Conservation (phyloP, 2,113 vertebrate species). For the Cynopterus brachyotis region DNA sequence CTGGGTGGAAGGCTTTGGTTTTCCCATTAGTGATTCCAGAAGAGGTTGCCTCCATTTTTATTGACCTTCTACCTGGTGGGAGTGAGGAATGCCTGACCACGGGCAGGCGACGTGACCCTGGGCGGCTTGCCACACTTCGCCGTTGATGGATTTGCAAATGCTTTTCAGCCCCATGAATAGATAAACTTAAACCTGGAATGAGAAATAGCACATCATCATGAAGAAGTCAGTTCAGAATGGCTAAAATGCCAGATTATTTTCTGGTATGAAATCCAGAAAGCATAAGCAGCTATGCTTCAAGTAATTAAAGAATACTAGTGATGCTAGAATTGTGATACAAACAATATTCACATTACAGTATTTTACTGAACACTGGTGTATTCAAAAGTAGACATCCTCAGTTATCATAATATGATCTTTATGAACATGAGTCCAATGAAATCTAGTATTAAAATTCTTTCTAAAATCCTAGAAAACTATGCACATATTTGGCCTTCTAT, state of each 20-base stretch:
- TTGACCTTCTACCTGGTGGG: slow-evolving; percentile 82
- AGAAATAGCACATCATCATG: slow-evolving; percentile 74
- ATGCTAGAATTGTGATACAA: not conserved
- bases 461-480: not conserved
- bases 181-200: slow-evolving; percentile 92
- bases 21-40: slow-evolving; percentile 87
- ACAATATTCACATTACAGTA: not conserved
- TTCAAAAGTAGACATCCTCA: not conserved
- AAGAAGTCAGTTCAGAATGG: slow-evolving; percentile 27
- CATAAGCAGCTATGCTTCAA: not conserved
- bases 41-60: slow-evolving; percentile 92
- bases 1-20: slow-evolving; percentile 84
- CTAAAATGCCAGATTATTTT: not conserved
- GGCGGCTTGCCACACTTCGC: slow-evolving; percentile 86
- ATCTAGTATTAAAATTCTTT: not conserved
- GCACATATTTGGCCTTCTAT: not conserved
- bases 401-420: not conserved
- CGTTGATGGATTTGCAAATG: slow-evolving; percentile 85
- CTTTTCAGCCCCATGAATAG: slow-evolving; percentile 96
- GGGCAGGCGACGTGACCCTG: slow-evolving; percentile 80
- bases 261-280: not conserved
- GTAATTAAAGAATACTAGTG: not conserved
- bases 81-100: slow-evolving; percentile 85
- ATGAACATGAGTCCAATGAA: not conserved
- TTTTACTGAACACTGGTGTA: not conserved